phyloP scores from a whole-genome alignment of 2,113 vertebrate genomes.

The Tenebrosternarchus preto region DNA sequence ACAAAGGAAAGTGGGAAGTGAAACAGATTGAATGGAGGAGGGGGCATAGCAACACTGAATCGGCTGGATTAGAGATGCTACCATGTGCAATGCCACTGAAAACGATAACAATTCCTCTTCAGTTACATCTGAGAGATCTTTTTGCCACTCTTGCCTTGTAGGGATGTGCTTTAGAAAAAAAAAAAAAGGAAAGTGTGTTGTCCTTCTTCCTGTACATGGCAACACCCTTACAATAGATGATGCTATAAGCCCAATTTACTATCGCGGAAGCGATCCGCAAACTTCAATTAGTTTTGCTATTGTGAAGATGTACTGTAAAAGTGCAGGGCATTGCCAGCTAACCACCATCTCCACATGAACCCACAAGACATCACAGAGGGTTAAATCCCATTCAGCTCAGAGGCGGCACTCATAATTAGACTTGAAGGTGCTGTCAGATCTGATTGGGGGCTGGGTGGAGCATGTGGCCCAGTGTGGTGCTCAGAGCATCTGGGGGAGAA shows the following conservation, averaged over 20 bases:
- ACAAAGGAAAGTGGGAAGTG: conserved; percentile 69
- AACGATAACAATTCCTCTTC: conserved; percentile 60
- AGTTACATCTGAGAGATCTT: conserved; percentile 61
- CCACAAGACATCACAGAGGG: conserved; percentile 57
- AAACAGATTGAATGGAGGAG: conserved; percentile 67
- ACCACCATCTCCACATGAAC: conserved; percentile 6
- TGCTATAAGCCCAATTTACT: neutral
- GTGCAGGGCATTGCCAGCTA: conserved; percentile 1
- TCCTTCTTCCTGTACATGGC: conserved; percentile 16
- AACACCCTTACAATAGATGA: conserved; percentile 18
- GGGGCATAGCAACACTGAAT: conserved; percentile 56
- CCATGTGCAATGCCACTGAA: conserved; percentile 55
- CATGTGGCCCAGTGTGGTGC: conserved; percentile 67
- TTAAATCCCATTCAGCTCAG: conserved; percentile 66
- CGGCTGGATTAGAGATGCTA: conserved; percentile 66
- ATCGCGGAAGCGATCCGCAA: neutral
- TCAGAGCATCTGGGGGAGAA: conserved; percentile 40
- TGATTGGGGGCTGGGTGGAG: conserved; percentile 67
- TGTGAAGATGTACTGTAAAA: neutral
- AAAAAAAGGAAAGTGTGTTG: neutral
- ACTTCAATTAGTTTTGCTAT: neutral
- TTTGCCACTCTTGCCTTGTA: neutral
- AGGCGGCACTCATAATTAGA: conserved; percentile 73
- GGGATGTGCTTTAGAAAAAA: neutral
- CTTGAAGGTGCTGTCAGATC: conserved; percentile 76